These are phyloP conservation scores for Tetramorium bicarinatum DNA, from an alignment of 2,888 invertebrate species.

Conservation along the genomic window DNA sequence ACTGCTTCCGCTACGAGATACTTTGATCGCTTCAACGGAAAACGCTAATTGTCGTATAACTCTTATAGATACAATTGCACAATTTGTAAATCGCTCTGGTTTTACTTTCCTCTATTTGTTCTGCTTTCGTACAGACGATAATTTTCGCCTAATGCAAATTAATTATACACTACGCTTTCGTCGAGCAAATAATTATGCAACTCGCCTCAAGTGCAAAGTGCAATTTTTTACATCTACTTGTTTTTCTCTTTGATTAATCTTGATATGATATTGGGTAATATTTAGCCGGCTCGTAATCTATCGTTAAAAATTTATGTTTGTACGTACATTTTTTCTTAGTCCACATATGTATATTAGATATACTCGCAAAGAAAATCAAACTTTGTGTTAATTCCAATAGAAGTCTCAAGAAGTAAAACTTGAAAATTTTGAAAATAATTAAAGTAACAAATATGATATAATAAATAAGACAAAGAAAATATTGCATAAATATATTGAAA, in stretches of 20 bases:
- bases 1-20: neutral
- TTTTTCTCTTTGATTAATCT: conserved; percentile 28
- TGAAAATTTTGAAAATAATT: neutral
- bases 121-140: neutral
- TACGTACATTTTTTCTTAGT: neutral
- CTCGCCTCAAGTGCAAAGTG: neutral
- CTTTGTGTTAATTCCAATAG: neutral
- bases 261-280: conserved; percentile 2
- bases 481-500: neutral
- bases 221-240: neutral
- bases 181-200: conserved; percentile 37
- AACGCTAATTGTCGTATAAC: conserved; percentile 18
- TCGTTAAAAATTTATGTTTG: neutral
- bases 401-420: neutral
- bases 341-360: neutral
- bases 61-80: conserved; percentile 1
- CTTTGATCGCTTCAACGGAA: conserved; percentile 18
- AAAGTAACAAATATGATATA: neutral
- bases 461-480: neutral
- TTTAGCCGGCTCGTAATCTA: neutral
- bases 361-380: neutral
- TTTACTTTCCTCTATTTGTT: neutral
- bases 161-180: neutral
- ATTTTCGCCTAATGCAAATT: neutral
- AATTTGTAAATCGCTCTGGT: neutral